phyloP scores from a whole-genome alignment of 2,888 invertebrate genomes.

The Toxonevra muliebris region DNA sequence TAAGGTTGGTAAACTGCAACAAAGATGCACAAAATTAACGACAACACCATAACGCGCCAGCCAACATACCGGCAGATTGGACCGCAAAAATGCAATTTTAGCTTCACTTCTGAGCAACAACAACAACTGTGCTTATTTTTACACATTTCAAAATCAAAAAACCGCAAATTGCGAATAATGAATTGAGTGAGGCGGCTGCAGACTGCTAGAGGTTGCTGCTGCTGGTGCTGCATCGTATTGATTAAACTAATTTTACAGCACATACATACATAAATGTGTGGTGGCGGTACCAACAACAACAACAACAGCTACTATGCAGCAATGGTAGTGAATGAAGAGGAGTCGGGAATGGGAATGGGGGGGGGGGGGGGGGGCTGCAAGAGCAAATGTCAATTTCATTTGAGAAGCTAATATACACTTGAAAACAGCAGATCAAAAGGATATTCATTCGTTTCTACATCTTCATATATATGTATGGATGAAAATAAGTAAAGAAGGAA shows the following conservation, averaged over 20 bases:
- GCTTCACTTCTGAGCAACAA: too few relatives aligned
- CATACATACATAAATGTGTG: too few relatives aligned
- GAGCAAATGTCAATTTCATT: too few relatives aligned
- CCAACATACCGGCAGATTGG: not conserved
- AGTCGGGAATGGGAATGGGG: too few relatives aligned
- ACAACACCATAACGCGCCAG: not conserved
- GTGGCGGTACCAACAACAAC: not conserved
- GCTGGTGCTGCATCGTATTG: slow-evolving; percentile 13
- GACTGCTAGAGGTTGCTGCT: not conserved
- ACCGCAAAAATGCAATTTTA: too few relatives aligned
- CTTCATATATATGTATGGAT: too few relatives aligned
- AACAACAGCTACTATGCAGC: not conserved
- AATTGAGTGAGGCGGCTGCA: slow-evolving; percentile 20
- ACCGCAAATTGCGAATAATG: slow-evolving; percentile 35
- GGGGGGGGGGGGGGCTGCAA: too few relatives aligned
- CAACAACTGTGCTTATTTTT: too few relatives aligned
- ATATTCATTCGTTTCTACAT: too few relatives aligned
- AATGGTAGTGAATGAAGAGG: not conserved
- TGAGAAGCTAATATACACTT: too few relatives aligned
- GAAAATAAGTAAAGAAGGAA: too few relatives aligned
- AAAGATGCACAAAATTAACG: not conserved
- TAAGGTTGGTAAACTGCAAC: slow-evolving; percentile 2
- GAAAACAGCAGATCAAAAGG: too few relatives aligned
- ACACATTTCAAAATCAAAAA: slow-evolving; percentile 22
- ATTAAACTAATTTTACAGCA: slow-evolving; percentile 26